Evolutionary conservation across 2,113 vertebrate genomes (phyloP).

Genomic region (Sinocyclocheilus rhinocerous): DNA sequence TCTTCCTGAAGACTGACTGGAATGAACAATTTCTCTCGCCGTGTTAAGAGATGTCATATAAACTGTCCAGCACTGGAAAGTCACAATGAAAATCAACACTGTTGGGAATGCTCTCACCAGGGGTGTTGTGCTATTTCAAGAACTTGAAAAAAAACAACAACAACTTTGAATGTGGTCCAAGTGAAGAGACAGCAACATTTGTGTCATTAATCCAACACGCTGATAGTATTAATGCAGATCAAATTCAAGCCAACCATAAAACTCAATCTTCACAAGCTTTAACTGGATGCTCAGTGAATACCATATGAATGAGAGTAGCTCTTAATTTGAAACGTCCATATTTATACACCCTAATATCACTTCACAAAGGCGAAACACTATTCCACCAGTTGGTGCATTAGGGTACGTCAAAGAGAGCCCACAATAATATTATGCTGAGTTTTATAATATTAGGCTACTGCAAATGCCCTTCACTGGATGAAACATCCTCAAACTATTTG

Average conservation of each 20-base stretch:
- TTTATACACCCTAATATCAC: not conserved
- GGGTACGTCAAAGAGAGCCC: not conserved
- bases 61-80: not conserved
- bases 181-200: conserved; percentile 22
- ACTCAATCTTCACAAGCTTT: conserved; percentile 30
- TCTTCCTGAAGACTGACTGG: conserved; percentile 13
- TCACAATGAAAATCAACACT: conserved; percentile 25
- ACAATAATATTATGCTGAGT: not conserved
- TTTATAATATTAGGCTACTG: not conserved
- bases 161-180: not conserved
- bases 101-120: conserved; percentile 9
- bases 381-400: conserved; percentile 14
- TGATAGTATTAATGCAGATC: conserved; percentile 25
- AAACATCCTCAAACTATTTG: not conserved
- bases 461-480: not conserved
- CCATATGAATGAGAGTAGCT: not conserved
- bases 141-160: not conserved
- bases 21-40: not conserved
- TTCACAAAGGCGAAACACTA: conserved; percentile 1
- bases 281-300: conserved; percentile 39
- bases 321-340: conserved; percentile 21
- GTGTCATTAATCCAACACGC: conserved; percentile 29
- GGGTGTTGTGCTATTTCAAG: not conserved
- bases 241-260: conserved; percentile 39
- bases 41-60: not conserved